These are phyloP conservation scores for Caenorhabditis brenneri DNA, from an alignment of 1,140 invertebrate genomes.

Conservation along the genomic window DNA sequence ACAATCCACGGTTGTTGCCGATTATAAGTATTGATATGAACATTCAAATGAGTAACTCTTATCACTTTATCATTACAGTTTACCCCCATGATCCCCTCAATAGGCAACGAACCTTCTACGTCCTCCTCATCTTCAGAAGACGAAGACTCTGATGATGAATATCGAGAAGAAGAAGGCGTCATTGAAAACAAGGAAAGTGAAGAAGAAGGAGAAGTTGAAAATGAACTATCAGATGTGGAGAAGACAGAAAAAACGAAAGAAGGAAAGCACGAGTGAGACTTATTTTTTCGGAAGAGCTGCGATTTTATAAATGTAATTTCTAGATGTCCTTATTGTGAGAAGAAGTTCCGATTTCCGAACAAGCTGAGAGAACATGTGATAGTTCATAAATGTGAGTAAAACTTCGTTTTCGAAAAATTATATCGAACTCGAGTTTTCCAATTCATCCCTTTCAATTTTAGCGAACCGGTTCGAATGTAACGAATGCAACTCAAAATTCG, in stretches of 20 bases:
- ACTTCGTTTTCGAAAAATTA: too few species aligned
- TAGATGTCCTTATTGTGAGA: conserved; percentile 37
- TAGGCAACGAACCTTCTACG: background rate
- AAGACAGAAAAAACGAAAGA: background rate
- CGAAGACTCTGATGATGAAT: conserved; percentile 20
- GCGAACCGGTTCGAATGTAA: background rate
- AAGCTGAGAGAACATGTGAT: conserved; percentile 24
- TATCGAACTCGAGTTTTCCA: too few species aligned
- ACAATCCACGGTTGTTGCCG: too few species aligned
- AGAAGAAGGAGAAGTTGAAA: background rate
- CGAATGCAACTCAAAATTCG: background rate
- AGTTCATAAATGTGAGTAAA: background rate
- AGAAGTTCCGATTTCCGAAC: conserved; percentile 21
- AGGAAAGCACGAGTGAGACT: background rate
- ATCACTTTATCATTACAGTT: too few species aligned
- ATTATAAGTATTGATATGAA: too few species aligned
- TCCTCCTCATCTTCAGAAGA: conserved; percentile 8
- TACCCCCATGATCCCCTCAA: background rate
- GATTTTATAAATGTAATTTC: background rate
- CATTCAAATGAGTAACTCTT: too few species aligned
- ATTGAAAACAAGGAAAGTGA: background rate
- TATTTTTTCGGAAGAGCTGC: background rate
- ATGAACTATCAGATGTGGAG: background rate
- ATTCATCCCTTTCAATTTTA: background rate
- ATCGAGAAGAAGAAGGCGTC: background rate